These are phyloP conservation scores for Caranx ignobilis DNA, from an alignment of 2,113 vertebrate genomes.

Conservation along the genomic window DNA sequence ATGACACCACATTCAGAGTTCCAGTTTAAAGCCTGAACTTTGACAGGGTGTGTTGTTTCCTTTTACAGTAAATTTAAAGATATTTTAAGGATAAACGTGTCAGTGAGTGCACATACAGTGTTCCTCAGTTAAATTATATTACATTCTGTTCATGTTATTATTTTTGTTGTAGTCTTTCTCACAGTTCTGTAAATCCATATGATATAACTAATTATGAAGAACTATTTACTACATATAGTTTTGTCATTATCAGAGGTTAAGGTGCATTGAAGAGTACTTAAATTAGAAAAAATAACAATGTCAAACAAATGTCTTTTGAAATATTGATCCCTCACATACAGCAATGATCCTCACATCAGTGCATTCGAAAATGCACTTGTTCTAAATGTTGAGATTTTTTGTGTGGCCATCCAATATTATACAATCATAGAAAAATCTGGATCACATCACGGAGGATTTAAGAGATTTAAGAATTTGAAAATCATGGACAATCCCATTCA, in stretches of 20 bases:
- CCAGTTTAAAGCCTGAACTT: conserved; percentile 61
- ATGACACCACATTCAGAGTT: conserved; percentile 32
- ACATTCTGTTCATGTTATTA: background rate
- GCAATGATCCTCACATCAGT: no score
- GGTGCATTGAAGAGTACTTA: background rate
- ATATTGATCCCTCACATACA: no score
- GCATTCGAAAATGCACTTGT: no score
- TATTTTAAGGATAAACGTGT: background rate
- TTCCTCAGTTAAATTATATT: background rate
- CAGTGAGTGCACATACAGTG: background rate
- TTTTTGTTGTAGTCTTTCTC: background rate
- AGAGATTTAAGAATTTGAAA: background rate
- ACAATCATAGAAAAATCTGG: no score
- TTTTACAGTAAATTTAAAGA: conserved; percentile 1
- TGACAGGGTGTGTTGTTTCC: conserved; percentile 63
- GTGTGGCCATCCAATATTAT: no score
- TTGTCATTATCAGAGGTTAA: background rate
- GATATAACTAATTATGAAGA: background rate
- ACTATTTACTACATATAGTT: background rate
- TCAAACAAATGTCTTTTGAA: no score
- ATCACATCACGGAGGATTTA: no score
- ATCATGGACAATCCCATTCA: background rate
- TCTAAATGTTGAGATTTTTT: no score
- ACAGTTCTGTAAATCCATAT: background rate
- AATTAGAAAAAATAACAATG: background rate